Evolutionary conservation across 1,140 invertebrate genomes (phyloP), one percentile per base, ranked within the genome.

Genomic region (Triops cancriformis): DNA sequence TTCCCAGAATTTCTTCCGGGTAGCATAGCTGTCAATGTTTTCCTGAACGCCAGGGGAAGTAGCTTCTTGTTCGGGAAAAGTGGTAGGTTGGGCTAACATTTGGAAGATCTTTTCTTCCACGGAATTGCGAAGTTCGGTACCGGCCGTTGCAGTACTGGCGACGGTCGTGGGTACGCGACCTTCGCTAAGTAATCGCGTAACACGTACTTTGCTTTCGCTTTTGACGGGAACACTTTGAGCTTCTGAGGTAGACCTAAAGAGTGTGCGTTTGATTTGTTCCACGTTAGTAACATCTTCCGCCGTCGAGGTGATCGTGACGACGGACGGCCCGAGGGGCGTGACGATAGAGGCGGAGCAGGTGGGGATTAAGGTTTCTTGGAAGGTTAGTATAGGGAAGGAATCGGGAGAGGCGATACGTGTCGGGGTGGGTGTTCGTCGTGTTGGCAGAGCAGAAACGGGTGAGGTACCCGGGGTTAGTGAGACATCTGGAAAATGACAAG

Each of bases 1-100:
- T 81, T 87, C 86, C 86, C 86, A 87, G 80, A 87, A 87, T 79
- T 85, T 84, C 79, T 86, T 86, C 76, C 83, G 85, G 41, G 85
- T 83, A 14, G 82, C 83, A 80, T 85, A 85, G 77, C 83, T 84
- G 78, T 83, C 83, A 23, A 82, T 78, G 18, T 78, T 80, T 64
- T 82, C 79, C 37, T 78, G 51, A n/a, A 73, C 77, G 78, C 43
- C 72, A 76, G 77, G 77, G 0, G 79, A 79, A 51, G 27, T 73
- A 14, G 72, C 45, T 26, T 64, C 45, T 1, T 75, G 64, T 76
- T 75, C 77, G 73, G 73, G 28, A 23, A 74, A 77, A 18, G 72
- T 26, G 10, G 43, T 41, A 42, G 74, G 31, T 75, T 23, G 43
- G 18, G 74, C 43, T 75, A 42, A 27, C 28, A 75, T 27, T 75